Percentiles rank a stretch among this genome's conserved stretches.
These are phyloP conservation scores for Graphium colonna DNA, from an alignment of 2,888 invertebrate genomes.

Conservation along the genomic window DNA sequence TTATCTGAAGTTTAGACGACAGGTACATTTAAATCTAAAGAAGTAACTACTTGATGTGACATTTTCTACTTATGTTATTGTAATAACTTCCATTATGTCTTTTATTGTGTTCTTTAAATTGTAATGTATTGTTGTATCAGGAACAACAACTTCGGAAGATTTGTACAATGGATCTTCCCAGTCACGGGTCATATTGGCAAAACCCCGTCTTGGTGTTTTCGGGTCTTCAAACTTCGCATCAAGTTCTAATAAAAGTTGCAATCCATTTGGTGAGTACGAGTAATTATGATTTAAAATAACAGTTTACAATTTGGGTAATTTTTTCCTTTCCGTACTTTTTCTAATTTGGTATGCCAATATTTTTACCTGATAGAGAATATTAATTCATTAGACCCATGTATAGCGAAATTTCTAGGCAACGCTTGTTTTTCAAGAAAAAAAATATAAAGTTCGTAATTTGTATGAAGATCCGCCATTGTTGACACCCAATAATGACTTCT, in stretches of 20 bases:
- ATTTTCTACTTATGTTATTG: neutral
- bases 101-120: neutral
- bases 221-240: constrained; percentile 60
- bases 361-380: too few relatives aligned
- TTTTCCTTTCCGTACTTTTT: too few relatives aligned
- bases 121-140: constrained; percentile 32
- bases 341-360: too few relatives aligned
- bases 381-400: too few relatives aligned
- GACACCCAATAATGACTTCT: too few relatives aligned
- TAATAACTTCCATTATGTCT: too few relatives aligned
- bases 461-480: too few relatives aligned
- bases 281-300: neutral
- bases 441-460: too few relatives aligned
- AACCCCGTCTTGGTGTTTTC: constrained; percentile 68
- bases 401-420: too few relatives aligned
- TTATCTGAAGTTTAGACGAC: neutral
- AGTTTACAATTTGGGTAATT: neutral
- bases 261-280: constrained; percentile 58
- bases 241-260: constrained; percentile 58
- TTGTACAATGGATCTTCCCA: constrained; percentile 64
- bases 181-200: constrained; percentile 65
- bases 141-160: constrained; percentile 58
- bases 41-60: neutral
- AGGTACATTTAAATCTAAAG: neutral
- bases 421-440: too few relatives aligned